Conservation (phyloP, 2,797 vertebrate species). For the Meda fulgida region DNA sequence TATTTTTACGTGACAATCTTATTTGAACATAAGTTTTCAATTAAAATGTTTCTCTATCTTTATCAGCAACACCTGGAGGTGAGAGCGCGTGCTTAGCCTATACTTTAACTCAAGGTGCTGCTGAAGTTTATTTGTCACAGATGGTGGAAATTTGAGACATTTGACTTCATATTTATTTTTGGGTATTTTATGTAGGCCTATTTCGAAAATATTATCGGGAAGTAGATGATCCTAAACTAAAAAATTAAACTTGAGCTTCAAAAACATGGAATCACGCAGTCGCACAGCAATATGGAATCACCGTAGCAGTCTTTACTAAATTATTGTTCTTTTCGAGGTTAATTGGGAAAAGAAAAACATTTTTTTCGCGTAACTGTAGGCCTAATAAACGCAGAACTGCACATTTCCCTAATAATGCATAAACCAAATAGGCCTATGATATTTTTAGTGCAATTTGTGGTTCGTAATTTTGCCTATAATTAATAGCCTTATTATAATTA, state of each 20-base stretch:
- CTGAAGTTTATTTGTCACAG: conserved; percentile 68
- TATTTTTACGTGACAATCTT: conserved; percentile 59
- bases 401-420: background rate
- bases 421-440: background rate
- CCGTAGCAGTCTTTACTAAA: background rate
- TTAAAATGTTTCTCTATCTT: conserved; percentile 65
- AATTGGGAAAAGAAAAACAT: background rate
- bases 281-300: background rate
- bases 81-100: conserved; percentile 54
- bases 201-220: conserved; percentile 51
- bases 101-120: conserved; percentile 65
- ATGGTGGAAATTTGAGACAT: conserved; percentile 69
- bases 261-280: background rate
- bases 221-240: background rate
- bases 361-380: background rate
- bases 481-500: too few species aligned
- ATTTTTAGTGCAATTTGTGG: background rate
- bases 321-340: background rate
- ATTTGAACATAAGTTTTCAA: conserved; percentile 65
- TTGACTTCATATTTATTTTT: conserved; percentile 62
- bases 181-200: conserved; percentile 55
- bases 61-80: conserved; percentile 70
- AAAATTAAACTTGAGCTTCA: background rate
- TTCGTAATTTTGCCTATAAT: background rate
- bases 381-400: background rate